Evolutionary conservation across 2,888 invertebrate genomes (phyloP), one percentile per base, ranked within the genome.

Genomic region (Mycogona germanica): DNA sequence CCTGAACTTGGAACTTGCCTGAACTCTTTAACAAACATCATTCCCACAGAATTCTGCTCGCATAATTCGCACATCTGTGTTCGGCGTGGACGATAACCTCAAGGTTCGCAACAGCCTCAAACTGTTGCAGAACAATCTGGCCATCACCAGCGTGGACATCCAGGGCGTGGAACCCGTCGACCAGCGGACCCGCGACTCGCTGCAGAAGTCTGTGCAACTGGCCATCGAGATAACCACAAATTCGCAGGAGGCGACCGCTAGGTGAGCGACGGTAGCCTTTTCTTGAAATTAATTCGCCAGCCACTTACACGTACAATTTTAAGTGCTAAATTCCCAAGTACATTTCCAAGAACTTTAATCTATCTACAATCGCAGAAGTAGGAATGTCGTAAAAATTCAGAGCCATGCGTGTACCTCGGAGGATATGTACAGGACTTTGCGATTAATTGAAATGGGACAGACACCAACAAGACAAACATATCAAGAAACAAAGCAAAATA

Each of bases 171-270:
- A 75, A 59, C 74, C 74, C 3, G 73, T 74, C 0, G 74, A 74
- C 61, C 73, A 75, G 64, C 62, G 73, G 26, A 74, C 74, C 2
- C 62, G 73, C 14, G 74, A 74, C 61, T 64, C 73, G 3, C 65
- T 74, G 40, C 69, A 69, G 66, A 75, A 75, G 61, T 72, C 72
- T 32, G 74, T 74, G 9, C 74, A 75, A 60, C 64, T 74, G 42
- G 74, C 74, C 58, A 75, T 74, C 57, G 74, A 74, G 62, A 74
- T 74, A 60, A 75, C 74, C 3, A 75, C 73, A 51, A 73, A 72
- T 62, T 72, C 72, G 9, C 74, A 74, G 62, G 74, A 74, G 61
- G 73, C 73, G 23, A 65, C 73, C 38, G 73, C 73, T 21, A 69
- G 69, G 71, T 70, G 55, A 45, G n/a, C n/a, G n/a, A n/a, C n/a